Evolutionary conservation across 2,888 invertebrate species (phyloP).

Genomic region (Drepanosiphum platanoidis): DNA sequence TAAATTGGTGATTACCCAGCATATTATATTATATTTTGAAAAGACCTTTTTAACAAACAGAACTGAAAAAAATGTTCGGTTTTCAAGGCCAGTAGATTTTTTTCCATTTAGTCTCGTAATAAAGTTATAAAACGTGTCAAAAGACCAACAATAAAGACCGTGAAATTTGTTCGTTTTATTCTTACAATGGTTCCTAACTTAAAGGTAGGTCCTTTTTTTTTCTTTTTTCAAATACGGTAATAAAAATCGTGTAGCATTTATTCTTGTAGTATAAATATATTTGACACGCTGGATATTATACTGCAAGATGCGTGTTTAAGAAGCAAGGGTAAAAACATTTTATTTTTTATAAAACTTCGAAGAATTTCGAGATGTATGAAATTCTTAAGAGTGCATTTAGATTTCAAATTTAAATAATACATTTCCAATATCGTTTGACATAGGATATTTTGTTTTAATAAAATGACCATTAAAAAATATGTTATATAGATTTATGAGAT

Average conservation of each 20-base stretch:
- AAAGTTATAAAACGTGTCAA: slow-evolving; percentile 59
- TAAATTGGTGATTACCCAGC: slow-evolving; percentile 16
- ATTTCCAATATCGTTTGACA: not conserved
- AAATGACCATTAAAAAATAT: not conserved
- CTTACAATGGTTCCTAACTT: slow-evolving; percentile 4
- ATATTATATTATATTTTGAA: slow-evolving; percentile 50
- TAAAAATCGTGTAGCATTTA: slow-evolving; percentile 34
- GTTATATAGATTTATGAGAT: no score
- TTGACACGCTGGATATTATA: not conserved
- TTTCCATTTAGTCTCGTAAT: slow-evolving; percentile 21
- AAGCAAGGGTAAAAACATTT: not conserved
- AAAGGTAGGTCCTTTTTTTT: slow-evolving; percentile 36
- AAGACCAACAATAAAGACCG: slow-evolving; percentile 41
- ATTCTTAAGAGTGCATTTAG: not conserved
- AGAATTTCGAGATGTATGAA: not conserved
- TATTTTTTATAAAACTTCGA: not conserved
- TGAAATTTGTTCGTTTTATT: slow-evolving; percentile 47
- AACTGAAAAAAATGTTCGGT: slow-evolving; percentile 41
- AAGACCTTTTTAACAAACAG: slow-evolving; percentile 51
- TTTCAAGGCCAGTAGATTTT: slow-evolving; percentile 41
- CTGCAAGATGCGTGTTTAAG: not conserved
- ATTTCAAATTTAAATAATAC: not conserved
- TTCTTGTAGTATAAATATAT: slow-evolving; percentile 25
- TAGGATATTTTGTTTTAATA: not conserved
- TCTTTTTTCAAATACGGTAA: slow-evolving; percentile 28